Conservation (phyloP, 2,888 invertebrate species). For the Poecilus cupreus region DNA sequence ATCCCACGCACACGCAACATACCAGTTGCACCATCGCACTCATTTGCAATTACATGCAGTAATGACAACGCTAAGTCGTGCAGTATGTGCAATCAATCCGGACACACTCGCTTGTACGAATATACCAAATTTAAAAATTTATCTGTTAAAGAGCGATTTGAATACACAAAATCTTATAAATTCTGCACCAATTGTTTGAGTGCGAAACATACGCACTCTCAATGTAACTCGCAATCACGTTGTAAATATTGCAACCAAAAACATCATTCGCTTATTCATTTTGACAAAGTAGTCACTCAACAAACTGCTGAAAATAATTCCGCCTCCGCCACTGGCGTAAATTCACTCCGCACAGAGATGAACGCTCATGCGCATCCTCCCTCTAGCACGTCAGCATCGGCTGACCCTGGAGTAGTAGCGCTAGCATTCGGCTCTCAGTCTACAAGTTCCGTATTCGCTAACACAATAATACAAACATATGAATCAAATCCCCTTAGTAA, state of each 20-base stretch:
- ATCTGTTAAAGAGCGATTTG: not conserved
- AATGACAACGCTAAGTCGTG: not conserved
- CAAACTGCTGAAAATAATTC: not conserved
- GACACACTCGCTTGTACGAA: too few species aligned
- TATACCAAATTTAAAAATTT: not conserved
- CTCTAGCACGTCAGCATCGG: not conserved
- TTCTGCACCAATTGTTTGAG: not conserved
- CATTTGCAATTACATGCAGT: not conserved
- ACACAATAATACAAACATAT: too few species aligned
- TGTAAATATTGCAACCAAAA: not conserved
- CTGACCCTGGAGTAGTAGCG: not conserved
- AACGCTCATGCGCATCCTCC: not conserved
- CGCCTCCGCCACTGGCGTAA: not conserved
- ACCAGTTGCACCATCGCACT: not conserved
- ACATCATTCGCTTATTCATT: not conserved
- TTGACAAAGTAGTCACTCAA: constrained; percentile 5
- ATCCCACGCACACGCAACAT: not conserved
- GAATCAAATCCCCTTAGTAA: too few species aligned
- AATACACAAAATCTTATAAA: not conserved
- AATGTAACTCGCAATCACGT: not conserved
- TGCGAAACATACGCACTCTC: not conserved
- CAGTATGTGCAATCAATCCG: too few species aligned
- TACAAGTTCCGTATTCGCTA: too few species aligned
- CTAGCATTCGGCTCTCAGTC: too few species aligned
- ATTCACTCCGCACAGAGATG: not conserved